Evolutionary conservation across 2,797 vertebrate genomes (phyloP), one percentile per base, ranked within the genome.

Genomic region (Myoxocephalus aenaeus): DNA sequence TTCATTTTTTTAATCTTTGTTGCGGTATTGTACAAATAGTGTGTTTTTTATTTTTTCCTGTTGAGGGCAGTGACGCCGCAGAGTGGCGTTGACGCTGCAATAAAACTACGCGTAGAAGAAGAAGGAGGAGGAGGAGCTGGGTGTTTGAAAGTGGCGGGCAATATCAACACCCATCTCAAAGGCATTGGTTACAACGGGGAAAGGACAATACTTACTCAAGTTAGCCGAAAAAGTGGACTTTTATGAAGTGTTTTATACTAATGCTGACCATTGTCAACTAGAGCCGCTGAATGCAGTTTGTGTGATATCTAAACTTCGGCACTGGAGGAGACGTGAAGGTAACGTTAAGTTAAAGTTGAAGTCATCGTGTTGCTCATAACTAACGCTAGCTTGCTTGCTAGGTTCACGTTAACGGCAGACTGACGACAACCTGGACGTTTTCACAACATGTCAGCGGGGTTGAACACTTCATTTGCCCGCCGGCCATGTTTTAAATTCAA

Each of bases 91-190:
- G 62, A 42, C 1, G 10, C 51, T 66, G 4, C 72, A 59, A 3
- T 51, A 32, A 61, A 66, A 13, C 3, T 0, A 34, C 0, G 0
- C 5, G 42, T n/a, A 82, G 90, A 88, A 86, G 86, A 91, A 89
- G 82, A 20, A 65, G 0, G 0, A 42, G 59, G 48, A 42, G 91
- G 92, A 1, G 90, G 92, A 80, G 84, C 80, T 51, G 2, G 0
- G 1, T 3, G 86, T 96, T 96, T 96, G 91, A 96, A 96, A 95
- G 87, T 95, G 93, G 95, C 95, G 95, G 92, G 94, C 82, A 75
- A 75, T 1, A 53, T 65, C 22, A 64, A 69, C 44, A 81, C 2
- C 13, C 10, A 15, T 0, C 20, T 40, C 36, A 10, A 1, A 25
- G 12, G 40, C 0, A 11, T 1, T 4, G 11, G 9, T 29, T 13